These are phyloP conservation scores for Tinea pellionella DNA, from an alignment of 2,888 invertebrate genomes.

Conservation along the genomic window DNA sequence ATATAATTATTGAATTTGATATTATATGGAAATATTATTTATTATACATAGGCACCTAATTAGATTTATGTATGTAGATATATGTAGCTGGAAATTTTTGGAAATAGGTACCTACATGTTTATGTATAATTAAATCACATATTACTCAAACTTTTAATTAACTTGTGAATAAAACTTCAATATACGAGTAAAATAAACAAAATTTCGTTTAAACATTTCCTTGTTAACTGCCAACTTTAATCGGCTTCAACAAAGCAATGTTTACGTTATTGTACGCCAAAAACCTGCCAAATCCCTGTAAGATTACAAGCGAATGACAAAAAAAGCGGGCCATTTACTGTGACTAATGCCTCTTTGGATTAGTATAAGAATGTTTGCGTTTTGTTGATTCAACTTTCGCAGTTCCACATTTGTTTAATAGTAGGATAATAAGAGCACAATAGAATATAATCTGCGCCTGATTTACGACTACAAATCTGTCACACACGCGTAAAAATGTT, in stretches of 20 bases:
- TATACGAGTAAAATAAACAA: not conserved
- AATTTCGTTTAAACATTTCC: not conserved
- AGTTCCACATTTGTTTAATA: constrained; percentile 31
- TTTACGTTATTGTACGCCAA: not conserved
- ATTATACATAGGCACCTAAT: no score
- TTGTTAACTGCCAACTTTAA: not conserved
- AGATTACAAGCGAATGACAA: constrained; percentile 22
- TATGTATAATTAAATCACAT: no score
- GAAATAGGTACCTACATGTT: no score
- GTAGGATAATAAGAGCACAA: constrained; percentile 18
- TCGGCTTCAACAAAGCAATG: not conserved
- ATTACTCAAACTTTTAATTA: not conserved
- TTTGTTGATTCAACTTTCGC: constrained; percentile 14
- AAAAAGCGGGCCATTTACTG: constrained; percentile 31
- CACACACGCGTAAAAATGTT: not conserved
- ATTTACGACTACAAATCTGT: constrained; percentile 15
- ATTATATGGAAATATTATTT: no score
- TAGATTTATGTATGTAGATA: no score
- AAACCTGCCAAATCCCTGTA: not conserved
- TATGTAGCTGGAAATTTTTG: no score
- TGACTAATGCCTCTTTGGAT: constrained; percentile 45
- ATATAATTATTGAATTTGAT: no score
- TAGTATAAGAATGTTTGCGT: constrained; percentile 30
- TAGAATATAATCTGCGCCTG: constrained; percentile 10
- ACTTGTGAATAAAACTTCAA: not conserved